Conservation (phyloP, 2,113 vertebrate genomes). For the Lamprologus tigripictilis region DNA sequence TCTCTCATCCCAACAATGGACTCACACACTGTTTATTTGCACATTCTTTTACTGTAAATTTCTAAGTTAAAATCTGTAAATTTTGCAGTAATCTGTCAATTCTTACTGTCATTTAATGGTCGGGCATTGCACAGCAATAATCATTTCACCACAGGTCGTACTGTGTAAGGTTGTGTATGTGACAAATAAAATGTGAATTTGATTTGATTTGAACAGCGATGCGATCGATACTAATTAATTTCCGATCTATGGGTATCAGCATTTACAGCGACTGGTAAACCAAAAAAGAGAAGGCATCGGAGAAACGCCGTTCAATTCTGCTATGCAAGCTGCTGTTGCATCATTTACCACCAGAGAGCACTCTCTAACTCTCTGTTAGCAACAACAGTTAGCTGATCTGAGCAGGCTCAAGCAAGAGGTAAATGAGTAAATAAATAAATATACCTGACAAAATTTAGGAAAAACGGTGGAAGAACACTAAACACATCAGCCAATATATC, state of each 20-base stretch:
- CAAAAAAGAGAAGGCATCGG: neutral
- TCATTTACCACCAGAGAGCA: neutral
- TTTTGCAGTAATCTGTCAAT: neutral
- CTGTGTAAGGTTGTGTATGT: neutral
- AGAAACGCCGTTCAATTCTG: neutral
- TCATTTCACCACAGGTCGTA: neutral
- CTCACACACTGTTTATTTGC: neutral
- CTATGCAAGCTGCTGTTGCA: neutral
- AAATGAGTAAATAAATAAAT: neutral
- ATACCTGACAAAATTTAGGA: neutral
- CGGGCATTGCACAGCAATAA: neutral
- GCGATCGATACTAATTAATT: neutral
- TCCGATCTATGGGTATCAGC: neutral
- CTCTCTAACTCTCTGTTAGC: neutral
- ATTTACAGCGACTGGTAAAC: neutral
- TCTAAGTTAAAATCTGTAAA: neutral
- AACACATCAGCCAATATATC: neutral
- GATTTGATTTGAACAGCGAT: neutral
- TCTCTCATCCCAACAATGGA: neutral
- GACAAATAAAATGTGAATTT: neutral
- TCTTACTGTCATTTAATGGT: neutral
- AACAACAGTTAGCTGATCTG: neutral
- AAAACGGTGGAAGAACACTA: fast-evolving
- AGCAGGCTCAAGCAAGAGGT: neutral
- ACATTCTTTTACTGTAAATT: neutral